phyloP scores from a whole-genome alignment of 2,888 invertebrate genomes.

The Brachycybe producta region DNA sequence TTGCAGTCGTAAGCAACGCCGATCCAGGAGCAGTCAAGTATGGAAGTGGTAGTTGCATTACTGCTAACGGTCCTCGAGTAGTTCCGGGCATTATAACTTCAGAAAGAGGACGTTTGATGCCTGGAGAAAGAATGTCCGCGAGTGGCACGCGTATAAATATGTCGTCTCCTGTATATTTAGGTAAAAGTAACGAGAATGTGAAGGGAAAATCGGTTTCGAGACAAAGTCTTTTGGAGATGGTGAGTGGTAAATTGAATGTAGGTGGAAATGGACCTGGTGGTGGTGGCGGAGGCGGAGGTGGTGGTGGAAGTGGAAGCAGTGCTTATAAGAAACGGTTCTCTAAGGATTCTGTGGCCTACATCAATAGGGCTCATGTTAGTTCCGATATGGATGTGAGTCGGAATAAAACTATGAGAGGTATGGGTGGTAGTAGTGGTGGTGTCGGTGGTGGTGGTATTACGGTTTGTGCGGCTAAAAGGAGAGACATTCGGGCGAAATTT shows the following conservation, averaged over 20 bases:
- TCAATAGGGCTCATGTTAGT: conserved; percentile 48
- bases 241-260: conserved; percentile 55
- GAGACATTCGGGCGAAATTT: conserved; percentile 34
- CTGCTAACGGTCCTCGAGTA: conserved; percentile 47
- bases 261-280: conserved; percentile 25
- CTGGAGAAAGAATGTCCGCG: conserved; percentile 42
- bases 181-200: conserved; percentile 19
- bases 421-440: conserved; percentile 47
- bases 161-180: conserved; percentile 33
- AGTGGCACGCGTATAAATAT: conserved; percentile 42
- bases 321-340: conserved; percentile 40
- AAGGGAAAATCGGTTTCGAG: conserved; percentile 44
- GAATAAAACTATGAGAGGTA: conserved; percentile 47
- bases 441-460: conserved; percentile 23
- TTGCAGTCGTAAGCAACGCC: conserved; percentile 48
- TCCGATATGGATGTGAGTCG: conserved; percentile 63
- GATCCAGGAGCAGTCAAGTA: conserved; percentile 43
- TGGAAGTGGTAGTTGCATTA: conserved; percentile 42
- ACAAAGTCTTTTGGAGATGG: conserved; percentile 53
- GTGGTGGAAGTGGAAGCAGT: conserved; percentile 22
- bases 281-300: conserved; percentile 31
- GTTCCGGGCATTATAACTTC: conserved; percentile 31
- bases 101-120: conserved; percentile 30
- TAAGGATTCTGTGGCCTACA: conserved; percentile 57
- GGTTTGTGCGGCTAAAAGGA: conserved; percentile 33